Conservation (phyloP, 2,888 invertebrate species). For the Catocala nupta region DNA sequence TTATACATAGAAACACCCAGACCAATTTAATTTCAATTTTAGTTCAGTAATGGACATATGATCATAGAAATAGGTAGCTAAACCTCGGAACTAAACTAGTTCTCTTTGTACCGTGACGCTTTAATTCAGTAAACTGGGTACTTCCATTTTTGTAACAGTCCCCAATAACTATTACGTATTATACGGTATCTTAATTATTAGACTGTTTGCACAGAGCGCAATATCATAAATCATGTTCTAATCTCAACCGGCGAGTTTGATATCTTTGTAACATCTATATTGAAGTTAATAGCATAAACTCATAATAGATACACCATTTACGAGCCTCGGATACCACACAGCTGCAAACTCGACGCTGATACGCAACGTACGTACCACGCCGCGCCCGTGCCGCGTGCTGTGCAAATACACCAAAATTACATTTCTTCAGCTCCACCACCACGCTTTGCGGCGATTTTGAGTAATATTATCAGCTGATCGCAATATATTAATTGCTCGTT, state of each 20-base stretch:
- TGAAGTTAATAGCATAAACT: conserved; percentile 62
- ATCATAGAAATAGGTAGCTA: too few species aligned
- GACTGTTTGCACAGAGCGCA: conserved; percentile 60
- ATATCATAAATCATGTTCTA: conserved; percentile 72
- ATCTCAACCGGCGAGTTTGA: conserved; percentile 70
- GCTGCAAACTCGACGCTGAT: too few species aligned
- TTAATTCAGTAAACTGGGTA: too few species aligned
- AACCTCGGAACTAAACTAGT: too few species aligned
- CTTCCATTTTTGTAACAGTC: conserved; percentile 6
- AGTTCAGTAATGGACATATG: too few species aligned
- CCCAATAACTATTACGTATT: conserved; percentile 32
- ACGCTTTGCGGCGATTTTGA: conserved; percentile 32
- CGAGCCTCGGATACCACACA: not conserved
- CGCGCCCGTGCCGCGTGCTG: too few species aligned
- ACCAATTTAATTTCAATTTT: too few species aligned
- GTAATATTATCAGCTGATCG: conserved; percentile 41
- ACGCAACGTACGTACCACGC: too few species aligned
- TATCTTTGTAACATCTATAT: conserved; percentile 79
- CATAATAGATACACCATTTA: not conserved
- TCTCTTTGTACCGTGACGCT: too few species aligned
- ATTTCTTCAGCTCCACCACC: too few species aligned
- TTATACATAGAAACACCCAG: too few species aligned
- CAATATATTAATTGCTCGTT: conserved; percentile 49
- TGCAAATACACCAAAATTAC: too few species aligned
- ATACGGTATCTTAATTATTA: conserved; percentile 45